Conservation (phyloP, 2,797 vertebrate genomes). For the Epinephelus malabaricus region DNA sequence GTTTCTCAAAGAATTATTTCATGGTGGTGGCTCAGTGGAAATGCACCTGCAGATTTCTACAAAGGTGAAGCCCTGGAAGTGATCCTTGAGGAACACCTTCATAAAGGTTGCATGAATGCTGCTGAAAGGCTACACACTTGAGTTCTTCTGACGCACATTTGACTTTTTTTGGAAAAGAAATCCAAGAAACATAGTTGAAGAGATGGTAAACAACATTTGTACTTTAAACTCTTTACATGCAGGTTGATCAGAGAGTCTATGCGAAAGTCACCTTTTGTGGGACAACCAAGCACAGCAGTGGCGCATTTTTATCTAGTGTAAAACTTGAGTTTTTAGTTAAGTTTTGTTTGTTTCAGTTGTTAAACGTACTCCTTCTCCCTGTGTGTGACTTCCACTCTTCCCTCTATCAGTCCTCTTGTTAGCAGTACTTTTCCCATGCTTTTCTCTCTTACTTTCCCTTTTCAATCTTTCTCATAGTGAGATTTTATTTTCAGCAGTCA, state of each 20-base stretch:
- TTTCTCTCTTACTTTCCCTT: not conserved
- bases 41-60: not conserved
- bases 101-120: slow-evolving; percentile 7
- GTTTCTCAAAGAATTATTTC: not conserved
- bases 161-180: not conserved
- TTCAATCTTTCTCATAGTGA: not conserved
- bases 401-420: not conserved
- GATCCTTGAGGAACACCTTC: slow-evolving; percentile 9
- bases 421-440: not conserved
- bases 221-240: not conserved
- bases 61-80: not conserved
- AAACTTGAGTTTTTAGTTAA: not conserved
- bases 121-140: not conserved
- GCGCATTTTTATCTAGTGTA: too few species aligned
- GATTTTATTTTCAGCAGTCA: not conserved
- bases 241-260: too few species aligned
- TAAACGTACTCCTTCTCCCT: not conserved
- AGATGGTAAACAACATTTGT: not conserved
- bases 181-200: not conserved
- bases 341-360: not conserved
- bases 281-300: too few species aligned
- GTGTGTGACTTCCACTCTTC: not conserved
- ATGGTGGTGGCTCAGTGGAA: not conserved
- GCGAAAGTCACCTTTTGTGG: too few species aligned
- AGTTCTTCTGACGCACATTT: not conserved